Percentiles rank a stretch among this genome's conserved stretches.
phyloP scores from a whole-genome alignment of 2,113 vertebrate species.

The Theristicus caerulescens region DNA sequence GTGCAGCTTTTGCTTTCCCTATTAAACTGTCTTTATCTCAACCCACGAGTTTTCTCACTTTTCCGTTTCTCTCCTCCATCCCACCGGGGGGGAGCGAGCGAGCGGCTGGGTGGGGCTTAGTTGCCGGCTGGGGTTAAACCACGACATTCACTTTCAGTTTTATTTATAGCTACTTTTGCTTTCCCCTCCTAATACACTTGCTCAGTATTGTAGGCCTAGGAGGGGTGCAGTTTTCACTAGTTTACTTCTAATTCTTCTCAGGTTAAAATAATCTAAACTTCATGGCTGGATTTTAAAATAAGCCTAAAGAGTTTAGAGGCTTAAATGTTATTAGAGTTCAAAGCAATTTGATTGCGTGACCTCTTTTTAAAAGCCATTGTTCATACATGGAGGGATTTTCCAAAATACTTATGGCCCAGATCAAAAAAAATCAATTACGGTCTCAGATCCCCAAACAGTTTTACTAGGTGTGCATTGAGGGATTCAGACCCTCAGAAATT shows the following conservation, averaged over 20 bases:
- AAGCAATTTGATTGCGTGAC: conserved; percentile 11
- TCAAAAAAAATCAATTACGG: conserved; percentile 3
- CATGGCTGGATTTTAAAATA: conserved; percentile 39
- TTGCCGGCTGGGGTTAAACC: no score
- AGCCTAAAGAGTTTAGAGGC: conserved; percentile 38
- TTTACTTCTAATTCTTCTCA: conserved; percentile 32
- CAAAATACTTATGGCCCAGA: neutral
- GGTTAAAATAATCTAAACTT: conserved; percentile 50
- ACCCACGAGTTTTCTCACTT: no score
- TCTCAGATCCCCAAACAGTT: neutral
- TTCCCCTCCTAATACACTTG: neutral
- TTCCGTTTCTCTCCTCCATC: no score
- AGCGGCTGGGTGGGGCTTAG: no score
- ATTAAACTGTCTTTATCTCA: no score
- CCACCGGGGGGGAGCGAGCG: no score
- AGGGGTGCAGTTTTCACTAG: neutral
- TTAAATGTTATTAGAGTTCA: conserved; percentile 39
- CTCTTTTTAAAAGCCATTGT: conserved; percentile 46
- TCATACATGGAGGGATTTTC: neutral
- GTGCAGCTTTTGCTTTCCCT: no score
- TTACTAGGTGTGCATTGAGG: neutral
- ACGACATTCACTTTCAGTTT: neutral
- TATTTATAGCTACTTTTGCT: neutral
- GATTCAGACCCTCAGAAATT: neutral
- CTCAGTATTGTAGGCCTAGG: neutral